Conservation (phyloP, 2,113 vertebrate species). For the Tachuris rubrigastra region DNA sequence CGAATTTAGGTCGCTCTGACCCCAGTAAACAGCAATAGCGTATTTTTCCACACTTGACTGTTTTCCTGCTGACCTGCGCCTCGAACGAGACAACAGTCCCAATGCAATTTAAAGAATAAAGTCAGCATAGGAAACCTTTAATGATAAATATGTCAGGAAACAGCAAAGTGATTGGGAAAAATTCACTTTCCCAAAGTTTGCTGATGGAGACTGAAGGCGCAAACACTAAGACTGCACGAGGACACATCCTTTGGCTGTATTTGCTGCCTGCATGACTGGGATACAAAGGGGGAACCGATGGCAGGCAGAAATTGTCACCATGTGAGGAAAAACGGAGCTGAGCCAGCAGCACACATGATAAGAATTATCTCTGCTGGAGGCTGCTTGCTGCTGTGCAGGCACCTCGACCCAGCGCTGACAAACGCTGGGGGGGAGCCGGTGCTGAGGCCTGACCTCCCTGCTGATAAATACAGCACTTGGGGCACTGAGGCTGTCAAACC, state of each 20-base stretch:
- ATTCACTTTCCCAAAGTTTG: background rate
- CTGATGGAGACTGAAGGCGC: fast-evolving
- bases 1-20: slow-evolving; percentile 5
- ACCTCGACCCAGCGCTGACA: background rate
- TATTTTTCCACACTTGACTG: background rate
- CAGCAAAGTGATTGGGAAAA: fast-evolving
- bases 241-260: fast-evolving
- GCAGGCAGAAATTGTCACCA: background rate
- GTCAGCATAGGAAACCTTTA: background rate
- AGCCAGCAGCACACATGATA: background rate
- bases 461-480: fast-evolving
- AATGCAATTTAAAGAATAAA: background rate
- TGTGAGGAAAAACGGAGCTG: background rate
- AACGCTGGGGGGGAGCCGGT: fast-evolving
- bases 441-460: fast-evolving
- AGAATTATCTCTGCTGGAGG: background rate
- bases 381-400: fast-evolving
- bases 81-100: fast-evolving
- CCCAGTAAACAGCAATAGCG: fast-evolving
- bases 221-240: background rate
- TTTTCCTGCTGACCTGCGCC: background rate
- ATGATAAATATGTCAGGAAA: background rate
- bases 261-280: background rate
- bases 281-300: fast-evolving
- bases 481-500: background rate